Evolutionary conservation across 1,140 invertebrate genomes (phyloP), one percentile per base, ranked within the genome.

Genomic region (Drosophila pachea): DNA sequence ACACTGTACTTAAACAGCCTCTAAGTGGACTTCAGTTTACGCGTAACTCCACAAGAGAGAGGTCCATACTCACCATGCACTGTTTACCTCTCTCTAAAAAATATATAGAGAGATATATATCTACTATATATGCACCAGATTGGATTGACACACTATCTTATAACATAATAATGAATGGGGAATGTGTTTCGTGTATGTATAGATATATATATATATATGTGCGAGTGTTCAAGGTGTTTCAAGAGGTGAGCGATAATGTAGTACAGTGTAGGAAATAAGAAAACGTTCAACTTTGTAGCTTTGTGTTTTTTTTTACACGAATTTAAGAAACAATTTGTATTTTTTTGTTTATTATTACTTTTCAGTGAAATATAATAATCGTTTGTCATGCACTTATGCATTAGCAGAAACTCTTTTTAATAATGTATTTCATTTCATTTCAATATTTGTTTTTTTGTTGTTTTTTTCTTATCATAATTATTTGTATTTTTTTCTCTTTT

Each of bases 361-460:
- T 88, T 88, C 86, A 86, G 65, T 88, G 86, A 87, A 87, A 87
- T 87, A 86, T 86, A 87, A 88, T 87, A 87, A 76, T 86, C 66
- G 67, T 84, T 84, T 76, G 67, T 79, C 62, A 86, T 86, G 74
- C 70, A 71, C 63, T 74, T 84, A 84, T 63, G 71, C 75, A 82
- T 86, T 77, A 81, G 76, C 68, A 86, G 77, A 74, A 81, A 81
- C 76, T 74, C 73, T 81, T 78, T 22, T 68, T 69, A 77, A 67
- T 86, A 76, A 74, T 68, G 69, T 58, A 61, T 60, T 65, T 36
- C 40, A 77, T 81, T 81, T 71, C 42, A 77, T 66, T 77, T 84
- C 74, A 76, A 69, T 65, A 65, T 69, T 64, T 7, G 68, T 7
- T 79, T 62, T 63, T 53, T 45, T 66, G 16, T 29, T 38, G 7